Percentiles rank a stretch among this genome's conserved stretches.
Evolutionary conservation across 2,888 invertebrate species (phyloP).

Genomic region (Sphaerophoria rueppellii): DNA sequence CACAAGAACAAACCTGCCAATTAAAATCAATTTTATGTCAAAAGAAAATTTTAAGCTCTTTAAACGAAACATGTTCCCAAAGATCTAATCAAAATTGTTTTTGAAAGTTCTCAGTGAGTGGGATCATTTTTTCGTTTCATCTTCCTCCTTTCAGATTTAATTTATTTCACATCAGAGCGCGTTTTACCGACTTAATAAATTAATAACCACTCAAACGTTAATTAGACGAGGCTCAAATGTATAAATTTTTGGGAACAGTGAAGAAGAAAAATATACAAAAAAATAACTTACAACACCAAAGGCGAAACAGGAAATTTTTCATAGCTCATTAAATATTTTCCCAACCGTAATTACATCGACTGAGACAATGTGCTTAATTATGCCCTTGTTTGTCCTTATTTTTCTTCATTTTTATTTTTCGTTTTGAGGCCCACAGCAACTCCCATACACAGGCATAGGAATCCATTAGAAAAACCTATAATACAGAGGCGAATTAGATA

Average conservation of each 20-base stretch:
- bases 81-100: background rate
- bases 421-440: background rate
- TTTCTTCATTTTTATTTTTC: background rate
- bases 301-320: constrained; percentile 32
- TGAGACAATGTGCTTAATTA: constrained; percentile 60
- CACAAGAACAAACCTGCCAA: background rate
- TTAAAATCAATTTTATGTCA: constrained; percentile 27
- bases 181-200: constrained; percentile 19
- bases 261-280: background rate
- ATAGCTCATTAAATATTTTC: constrained; percentile 57
- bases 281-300: constrained; percentile 16
- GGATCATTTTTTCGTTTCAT: background rate
- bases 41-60: constrained; percentile 13
- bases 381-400: constrained; percentile 19
- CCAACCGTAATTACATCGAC: constrained; percentile 57
- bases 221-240: constrained; percentile 69
- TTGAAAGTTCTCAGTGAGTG: background rate
- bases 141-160: background rate
- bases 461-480: constrained; percentile 1
- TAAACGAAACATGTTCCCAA: background rate
- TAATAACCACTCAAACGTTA: constrained; percentile 45
- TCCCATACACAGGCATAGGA: background rate
- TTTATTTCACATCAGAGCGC: background rate
- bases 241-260: constrained; percentile 56
- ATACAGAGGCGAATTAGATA: background rate